Base-by-base conservation (phyloP, 2,888 invertebrate species). In the Pegoplata infirma region DNA sequence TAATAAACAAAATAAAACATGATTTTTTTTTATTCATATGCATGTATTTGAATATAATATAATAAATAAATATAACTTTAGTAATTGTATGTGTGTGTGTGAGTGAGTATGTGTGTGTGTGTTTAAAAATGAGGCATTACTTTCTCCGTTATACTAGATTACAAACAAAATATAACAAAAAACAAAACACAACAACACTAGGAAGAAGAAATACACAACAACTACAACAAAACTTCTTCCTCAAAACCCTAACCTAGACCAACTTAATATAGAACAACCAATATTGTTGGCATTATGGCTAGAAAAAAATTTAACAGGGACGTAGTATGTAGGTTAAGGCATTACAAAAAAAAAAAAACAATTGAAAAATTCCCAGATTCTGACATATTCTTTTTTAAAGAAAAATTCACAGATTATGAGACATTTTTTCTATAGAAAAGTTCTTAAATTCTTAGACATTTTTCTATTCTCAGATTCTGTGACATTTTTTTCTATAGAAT, bases 181-280 rank as follows among this genome's bases (percentile, higher is more conserved):
- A n/a, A n/a, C n/a, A n/a, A 4, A 64, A 49, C 19, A 56, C 10
- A 36, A 59, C 5, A 21, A 49, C 16, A 40, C n/a, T 40, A 40
- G 16, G 16, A 28, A 59, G 28, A 14, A 23, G 40, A 58, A 19
- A 36, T 14, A 14, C 8, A 58, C 7, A 49, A 49, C 1, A 51
- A 28, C 23, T 55, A 32, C 19, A 53, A 46, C 2, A 40, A 51
- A 21, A 40, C 16, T 23, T 2, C 23, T 21, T 36, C 23, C 63
- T 63, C 7, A 23, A 7, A 64, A 72, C 72, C 55, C 72, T 64
- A 63, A 72, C 63, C 63, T 56, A 72, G 36, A 72, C 21, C 63
- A 64, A 63, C 44, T 56, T 46, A 36, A 21, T 19, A 12, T 16
- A 64, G 36, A 17, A 14, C 10, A 53, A 55, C 19, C 16, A 21